These are phyloP conservation scores for Emydoidea blandingii DNA, from an alignment of 2,797 vertebrate genomes.

Conservation along the genomic window DNA sequence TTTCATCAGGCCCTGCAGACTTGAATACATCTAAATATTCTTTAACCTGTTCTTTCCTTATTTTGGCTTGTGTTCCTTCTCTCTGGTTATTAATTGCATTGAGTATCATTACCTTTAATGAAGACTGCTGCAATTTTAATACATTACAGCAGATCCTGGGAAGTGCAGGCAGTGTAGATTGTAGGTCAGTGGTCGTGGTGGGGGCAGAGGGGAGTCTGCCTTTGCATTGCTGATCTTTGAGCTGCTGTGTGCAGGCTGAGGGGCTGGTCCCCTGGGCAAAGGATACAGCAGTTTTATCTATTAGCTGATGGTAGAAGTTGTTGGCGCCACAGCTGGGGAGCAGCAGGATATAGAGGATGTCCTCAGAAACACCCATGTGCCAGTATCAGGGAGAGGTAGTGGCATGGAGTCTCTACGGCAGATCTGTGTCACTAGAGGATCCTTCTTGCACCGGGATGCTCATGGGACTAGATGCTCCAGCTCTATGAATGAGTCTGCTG, in stretches of 20 bases:
- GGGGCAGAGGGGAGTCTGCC: neutral
- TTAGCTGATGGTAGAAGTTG: neutral
- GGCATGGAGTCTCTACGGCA: neutral
- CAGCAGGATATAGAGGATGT: neutral
- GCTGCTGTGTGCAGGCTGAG: neutral
- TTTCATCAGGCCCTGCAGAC: neutral
- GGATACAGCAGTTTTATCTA: neutral
- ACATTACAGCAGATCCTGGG: neutral
- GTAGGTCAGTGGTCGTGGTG: neutral
- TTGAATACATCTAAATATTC: neutral
- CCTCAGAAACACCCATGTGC: neutral
- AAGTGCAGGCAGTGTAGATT: neutral
- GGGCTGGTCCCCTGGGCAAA: neutral
- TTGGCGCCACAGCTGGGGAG: neutral
- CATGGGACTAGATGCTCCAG: rapidly evolving
- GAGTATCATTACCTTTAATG: neutral
- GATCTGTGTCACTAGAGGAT: neutral
- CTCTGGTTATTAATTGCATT: neutral
- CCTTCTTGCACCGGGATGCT: neutral
- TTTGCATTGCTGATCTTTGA: neutral
- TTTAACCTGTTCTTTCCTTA: neutral
- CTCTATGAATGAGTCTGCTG: neutral
- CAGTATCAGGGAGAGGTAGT: rapidly evolving
- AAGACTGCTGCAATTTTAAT: neutral
- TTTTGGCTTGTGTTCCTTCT: neutral